Evolutionary conservation across 1,140 invertebrate genomes (phyloP), one percentile per base, ranked within the genome.

Genomic region (Calliphora vicina): DNA sequence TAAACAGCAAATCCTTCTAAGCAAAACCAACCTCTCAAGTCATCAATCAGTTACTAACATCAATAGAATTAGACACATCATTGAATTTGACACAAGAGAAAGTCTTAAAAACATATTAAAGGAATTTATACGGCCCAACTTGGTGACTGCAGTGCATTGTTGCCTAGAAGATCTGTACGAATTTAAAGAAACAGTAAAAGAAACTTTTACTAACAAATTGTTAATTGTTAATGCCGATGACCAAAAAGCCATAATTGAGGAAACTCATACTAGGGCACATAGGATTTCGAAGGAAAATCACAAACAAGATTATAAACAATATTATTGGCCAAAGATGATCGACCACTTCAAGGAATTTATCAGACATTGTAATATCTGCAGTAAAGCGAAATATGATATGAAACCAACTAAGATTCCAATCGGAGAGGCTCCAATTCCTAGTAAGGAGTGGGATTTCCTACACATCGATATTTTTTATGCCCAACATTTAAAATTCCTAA

Each of bases 1-100:
- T 74, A 80, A 80, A 71, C 43, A 80, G 27, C 27, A 87, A 15
- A 84, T 82, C 80, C 82, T 92, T 17, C n/a, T 83, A 80, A 10
- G 20, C n/a, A 80, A 29, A 29, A 57, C 6, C 25, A 78, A 80
- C 9, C 12, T 73, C 20, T 81, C 57, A 26, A n/a, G 20, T n/a
- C 23, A 25, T 35, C 10, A 81, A 83, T 29, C 12, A 29, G 35
- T 17, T n/a, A 81, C 35, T 3, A 43, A 45, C 4, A 81, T 83
- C 23, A 12, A 45, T 26, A 82, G 29, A 35, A 82, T 8, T 27
- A 35, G 81, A 72, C 42, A 82, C 42, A 15, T 74, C 5, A 45
- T 82, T 1, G 42, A 29, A 74, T 74, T 26, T 29, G 45, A 74
- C 15, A 76, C 29, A 26, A 25, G 17, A 4, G 26, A 82, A 3